Evolutionary conservation across 2,888 invertebrate genomes (phyloP).

Genomic region (Hedychridium roseum): DNA sequence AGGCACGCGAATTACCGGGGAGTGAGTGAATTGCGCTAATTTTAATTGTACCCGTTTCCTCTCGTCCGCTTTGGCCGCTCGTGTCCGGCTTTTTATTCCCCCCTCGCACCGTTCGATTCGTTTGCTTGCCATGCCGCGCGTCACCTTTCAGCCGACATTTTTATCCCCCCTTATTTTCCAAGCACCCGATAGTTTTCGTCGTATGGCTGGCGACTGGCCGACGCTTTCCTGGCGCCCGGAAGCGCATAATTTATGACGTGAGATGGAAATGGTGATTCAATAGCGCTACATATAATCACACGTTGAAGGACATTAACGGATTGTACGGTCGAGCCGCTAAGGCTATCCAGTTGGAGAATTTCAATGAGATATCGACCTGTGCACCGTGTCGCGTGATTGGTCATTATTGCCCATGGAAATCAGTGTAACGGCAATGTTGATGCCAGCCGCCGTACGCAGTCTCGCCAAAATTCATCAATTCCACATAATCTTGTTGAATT

Average conservation of each 20-base stretch:
- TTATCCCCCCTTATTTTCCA: constrained; percentile 16
- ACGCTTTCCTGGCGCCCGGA: no score
- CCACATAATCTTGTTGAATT: no score
- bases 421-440: no score
- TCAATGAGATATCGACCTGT: no score
- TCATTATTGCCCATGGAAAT: no score
- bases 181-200: constrained; percentile 22
- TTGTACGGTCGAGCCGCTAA: constrained; percentile 4
- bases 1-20: constrained; percentile 54
- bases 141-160: constrained; percentile 23
- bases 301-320: no score
- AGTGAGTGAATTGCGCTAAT: constrained; percentile 60
- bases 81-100: not conserved
- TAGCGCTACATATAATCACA: constrained; percentile 20
- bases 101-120: constrained; percentile 13
- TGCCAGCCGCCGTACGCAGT: no score
- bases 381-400: no score
- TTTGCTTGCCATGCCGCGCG: constrained; percentile 17
- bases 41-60: constrained; percentile 56
- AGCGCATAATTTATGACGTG: constrained; percentile 36
- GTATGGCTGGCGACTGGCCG: constrained; percentile 17
- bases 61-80: constrained; percentile 11
- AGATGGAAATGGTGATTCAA: constrained; percentile 26
- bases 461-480: no score
- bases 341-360: no score